Conservation (phyloP, 2,797 vertebrate genomes). For the Cuniculus paca region DNA sequence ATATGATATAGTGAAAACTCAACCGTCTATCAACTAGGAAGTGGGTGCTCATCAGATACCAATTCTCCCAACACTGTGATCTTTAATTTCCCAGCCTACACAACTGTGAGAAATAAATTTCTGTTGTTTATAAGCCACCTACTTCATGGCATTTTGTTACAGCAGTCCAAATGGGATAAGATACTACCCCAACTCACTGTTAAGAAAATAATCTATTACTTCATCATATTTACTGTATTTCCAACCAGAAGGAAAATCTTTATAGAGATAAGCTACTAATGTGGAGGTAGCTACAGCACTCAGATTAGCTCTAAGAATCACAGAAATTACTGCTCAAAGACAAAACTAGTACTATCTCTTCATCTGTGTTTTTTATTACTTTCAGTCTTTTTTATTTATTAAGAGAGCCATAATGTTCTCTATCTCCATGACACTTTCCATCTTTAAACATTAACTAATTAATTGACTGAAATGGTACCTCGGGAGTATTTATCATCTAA, state of each 20-base stretch:
- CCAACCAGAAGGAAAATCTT: not conserved
- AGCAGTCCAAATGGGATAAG: not conserved
- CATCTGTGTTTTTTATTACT: conserved; percentile 23
- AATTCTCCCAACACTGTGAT: not conserved
- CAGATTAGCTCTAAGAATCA: not conserved
- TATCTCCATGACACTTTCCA: conserved; percentile 75
- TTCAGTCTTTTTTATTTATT: conserved; percentile 76
- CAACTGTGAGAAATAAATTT: not conserved
- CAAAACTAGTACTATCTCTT: not conserved
- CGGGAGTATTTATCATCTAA: conserved; percentile 78
- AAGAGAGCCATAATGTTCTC: conserved; percentile 69
- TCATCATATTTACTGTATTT: not conserved
- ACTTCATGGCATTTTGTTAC: not conserved
- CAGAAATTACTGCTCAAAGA: not conserved
- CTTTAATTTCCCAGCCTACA: not conserved
- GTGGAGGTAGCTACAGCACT: not conserved
- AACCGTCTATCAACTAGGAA: not conserved
- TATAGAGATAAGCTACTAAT: not conserved
- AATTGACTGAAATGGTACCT: conserved; percentile 81
- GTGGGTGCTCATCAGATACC: not conserved
- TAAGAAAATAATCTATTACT: not conserved
- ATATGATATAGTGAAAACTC: not conserved
- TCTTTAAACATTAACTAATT: conserved; percentile 84
- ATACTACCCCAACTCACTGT: not conserved
- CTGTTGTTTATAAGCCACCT: not conserved